A percentile compares a stretch with the other conserved stretches of the same genome.
These are phyloP conservation scores for Caenorhabditis sp. DNA, from an alignment of 2,888 invertebrate species.

Conservation along the genomic window DNA sequence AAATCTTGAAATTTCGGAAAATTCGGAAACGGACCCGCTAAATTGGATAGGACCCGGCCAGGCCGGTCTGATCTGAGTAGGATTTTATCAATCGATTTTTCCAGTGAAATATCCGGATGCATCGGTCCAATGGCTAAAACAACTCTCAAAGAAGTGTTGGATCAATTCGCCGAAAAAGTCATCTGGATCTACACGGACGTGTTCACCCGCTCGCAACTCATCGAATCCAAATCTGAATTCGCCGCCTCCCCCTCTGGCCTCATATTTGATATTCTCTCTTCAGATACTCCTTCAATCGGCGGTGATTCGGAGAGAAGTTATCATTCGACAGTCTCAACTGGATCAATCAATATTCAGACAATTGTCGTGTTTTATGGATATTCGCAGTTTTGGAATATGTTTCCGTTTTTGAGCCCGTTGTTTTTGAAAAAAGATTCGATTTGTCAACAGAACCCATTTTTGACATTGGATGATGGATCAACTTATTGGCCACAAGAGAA, in stretches of 20 bases:
- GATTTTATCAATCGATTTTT: not conserved
- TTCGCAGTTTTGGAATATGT: conserved; percentile 51
- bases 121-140: conserved; percentile 54
- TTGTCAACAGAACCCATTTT: conserved; percentile 22
- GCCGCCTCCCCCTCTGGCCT: conserved; percentile 31
- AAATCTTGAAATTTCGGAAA: not conserved
- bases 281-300: conserved; percentile 5
- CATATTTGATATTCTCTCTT: conserved; percentile 31
- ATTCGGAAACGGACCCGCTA: not conserved
- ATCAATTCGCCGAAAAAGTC: conserved; percentile 39
- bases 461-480: conserved; percentile 46
- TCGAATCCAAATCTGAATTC: conserved; percentile 35
- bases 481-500: conserved; percentile 29
- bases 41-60: too few species aligned
- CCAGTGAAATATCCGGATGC: conserved; percentile 49
- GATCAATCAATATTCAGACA: conserved; percentile 12
- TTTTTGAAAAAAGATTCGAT: conserved; percentile 40
- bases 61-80: too few species aligned
- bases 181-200: conserved; percentile 62
- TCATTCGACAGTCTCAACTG: conserved; percentile 15
- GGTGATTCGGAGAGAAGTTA: conserved; percentile 28
- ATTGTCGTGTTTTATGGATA: conserved; percentile 61
- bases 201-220: conserved; percentile 51
- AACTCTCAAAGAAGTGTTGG: conserved; percentile 43
- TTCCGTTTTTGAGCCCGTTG: conserved; percentile 55